phyloP scores from a whole-genome alignment of 2,113 vertebrate genomes.

The Pomatostomus ruficeps region DNA sequence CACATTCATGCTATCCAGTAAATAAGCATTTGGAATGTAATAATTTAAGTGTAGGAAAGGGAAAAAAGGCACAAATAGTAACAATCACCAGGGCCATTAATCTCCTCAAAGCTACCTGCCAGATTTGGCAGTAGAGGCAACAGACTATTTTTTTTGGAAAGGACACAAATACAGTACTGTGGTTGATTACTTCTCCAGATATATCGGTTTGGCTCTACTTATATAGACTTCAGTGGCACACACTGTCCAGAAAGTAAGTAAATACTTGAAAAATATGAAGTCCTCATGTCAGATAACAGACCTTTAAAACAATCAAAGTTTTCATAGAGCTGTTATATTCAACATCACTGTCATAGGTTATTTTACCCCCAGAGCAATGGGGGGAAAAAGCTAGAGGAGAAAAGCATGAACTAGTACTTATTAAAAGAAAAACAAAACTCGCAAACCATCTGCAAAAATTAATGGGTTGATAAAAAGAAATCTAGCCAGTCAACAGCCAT shows the following conservation, averaged over 20 bases:
- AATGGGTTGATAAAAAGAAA: neutral
- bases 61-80: neutral
- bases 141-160: constrained; percentile 10
- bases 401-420: neutral
- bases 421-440: neutral
- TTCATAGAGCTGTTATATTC: neutral
- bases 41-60: neutral
- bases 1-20: neutral
- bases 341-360: neutral
- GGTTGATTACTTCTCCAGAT: constrained; percentile 34
- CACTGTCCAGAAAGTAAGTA: constrained; percentile 5
- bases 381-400: neutral
- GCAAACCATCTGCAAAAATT: neutral
- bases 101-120: constrained; percentile 41
- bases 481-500: neutral
- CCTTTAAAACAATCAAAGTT: neutral
- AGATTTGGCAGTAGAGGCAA: constrained; percentile 31
- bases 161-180: neutral
- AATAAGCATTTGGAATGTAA: neutral
- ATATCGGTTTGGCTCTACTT: constrained; percentile 14
- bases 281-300: neutral
- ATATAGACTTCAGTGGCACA: neutral
- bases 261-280: constrained; percentile 21
- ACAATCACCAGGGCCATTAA: constrained; percentile 8
- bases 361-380: neutral